Evolutionary conservation across 2,888 invertebrate genomes (phyloP).

Genomic region (Philopedon plagiatum): DNA sequence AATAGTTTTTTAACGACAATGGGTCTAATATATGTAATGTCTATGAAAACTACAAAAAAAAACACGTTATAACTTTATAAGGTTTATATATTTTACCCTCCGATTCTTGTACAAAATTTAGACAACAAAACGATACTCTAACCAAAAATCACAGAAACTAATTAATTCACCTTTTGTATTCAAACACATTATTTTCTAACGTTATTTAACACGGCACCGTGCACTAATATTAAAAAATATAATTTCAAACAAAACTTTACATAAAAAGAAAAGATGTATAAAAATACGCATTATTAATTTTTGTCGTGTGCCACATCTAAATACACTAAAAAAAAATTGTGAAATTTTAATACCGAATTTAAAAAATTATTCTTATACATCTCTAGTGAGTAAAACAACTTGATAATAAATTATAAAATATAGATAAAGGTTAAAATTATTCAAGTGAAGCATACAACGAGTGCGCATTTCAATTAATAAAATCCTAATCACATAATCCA

Average conservation of each 20-base stretch:
- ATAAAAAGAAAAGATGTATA: slow-evolving; percentile 3
- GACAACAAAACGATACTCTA: slow-evolving; percentile 13
- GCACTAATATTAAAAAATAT: not conserved
- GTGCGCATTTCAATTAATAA: slow-evolving; percentile 22
- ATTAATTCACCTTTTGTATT: not conserved
- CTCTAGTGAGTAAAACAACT: not conserved
- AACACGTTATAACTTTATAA: not conserved
- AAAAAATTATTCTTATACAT: slow-evolving; percentile 12
- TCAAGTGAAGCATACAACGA: slow-evolving; percentile 33
- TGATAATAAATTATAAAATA: slow-evolving; percentile 12
- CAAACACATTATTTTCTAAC: not conserved
- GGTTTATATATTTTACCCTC: slow-evolving; percentile 10
- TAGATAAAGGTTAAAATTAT: not conserved
- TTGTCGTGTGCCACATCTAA: not conserved
- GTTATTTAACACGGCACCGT: not conserved
- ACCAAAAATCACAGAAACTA: slow-evolving; percentile 23
- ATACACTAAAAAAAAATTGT: not conserved
- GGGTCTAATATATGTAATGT: too few species aligned
- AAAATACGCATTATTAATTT: too few species aligned
- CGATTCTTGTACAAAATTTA: slow-evolving; percentile 18
- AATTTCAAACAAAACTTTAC: not conserved
- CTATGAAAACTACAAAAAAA: too few species aligned
- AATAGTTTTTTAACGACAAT: too few species aligned
- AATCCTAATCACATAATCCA: not conserved
- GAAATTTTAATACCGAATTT: too few species aligned